phyloP scores from a whole-genome alignment of 2,113 vertebrate species.

The Cranoglanis bouderius region DNA sequence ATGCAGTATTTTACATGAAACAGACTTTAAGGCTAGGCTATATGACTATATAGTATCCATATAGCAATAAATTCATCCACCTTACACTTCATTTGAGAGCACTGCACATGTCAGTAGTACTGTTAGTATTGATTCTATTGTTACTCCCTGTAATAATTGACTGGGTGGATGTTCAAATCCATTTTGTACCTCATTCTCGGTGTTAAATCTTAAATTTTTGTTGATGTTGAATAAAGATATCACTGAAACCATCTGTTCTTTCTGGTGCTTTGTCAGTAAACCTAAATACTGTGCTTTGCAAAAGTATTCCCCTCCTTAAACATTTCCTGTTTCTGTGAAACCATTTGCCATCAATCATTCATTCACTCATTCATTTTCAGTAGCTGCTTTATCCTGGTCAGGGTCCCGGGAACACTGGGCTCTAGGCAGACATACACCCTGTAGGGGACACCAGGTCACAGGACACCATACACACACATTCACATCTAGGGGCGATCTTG shows the following conservation, averaged over 20 bases:
- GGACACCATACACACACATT: not conserved
- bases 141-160: not conserved
- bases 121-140: not conserved
- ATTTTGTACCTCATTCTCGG: not conserved
- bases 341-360: not conserved
- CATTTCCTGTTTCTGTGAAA: not conserved
- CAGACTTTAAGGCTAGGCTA: not conserved
- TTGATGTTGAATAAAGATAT: not conserved
- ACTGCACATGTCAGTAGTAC: not conserved
- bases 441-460: not conserved
- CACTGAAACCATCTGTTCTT: not conserved
- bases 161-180: not conserved
- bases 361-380: not conserved
- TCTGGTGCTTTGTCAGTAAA: not conserved
- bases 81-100: not conserved
- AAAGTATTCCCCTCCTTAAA: not conserved
- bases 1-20: not conserved
- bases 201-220: not conserved
- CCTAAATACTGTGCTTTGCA: not conserved
- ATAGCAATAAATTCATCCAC: not conserved
- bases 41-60: not conserved
- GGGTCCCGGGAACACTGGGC: not conserved
- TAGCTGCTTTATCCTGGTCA: not conserved
- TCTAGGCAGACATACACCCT: not conserved
- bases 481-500: not conserved